phyloP scores from a whole-genome alignment of 2,888 invertebrate species.

The Phytoseiulus persimilis region DNA sequence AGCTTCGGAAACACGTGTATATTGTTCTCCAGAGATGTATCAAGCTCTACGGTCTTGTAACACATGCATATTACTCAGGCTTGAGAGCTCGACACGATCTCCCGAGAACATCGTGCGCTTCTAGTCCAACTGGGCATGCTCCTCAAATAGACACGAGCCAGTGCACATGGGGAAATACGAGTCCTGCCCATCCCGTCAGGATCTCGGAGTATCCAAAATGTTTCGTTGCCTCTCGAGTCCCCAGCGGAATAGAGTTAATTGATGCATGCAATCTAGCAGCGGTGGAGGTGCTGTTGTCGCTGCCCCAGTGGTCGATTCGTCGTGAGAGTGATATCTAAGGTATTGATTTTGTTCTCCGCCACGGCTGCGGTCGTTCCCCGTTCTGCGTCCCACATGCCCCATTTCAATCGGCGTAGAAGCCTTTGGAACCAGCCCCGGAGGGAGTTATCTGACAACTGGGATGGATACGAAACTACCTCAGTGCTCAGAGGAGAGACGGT shows the following conservation, averaged over 20 bases:
- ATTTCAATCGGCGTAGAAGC: constrained; percentile 5
- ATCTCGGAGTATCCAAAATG: not conserved
- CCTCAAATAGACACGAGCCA: too few relatives aligned
- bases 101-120: not conserved
- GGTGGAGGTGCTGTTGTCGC: not conserved
- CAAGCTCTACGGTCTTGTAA: not conserved
- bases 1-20: not conserved
- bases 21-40: not conserved
- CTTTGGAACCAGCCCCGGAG: not conserved
- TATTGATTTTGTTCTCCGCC: not conserved
- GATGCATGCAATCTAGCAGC: not conserved
- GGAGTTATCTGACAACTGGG: constrained; percentile 5
- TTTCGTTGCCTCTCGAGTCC: not conserved
- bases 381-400: not conserved
- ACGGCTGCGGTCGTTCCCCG: not conserved
- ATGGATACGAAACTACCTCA: not conserved
- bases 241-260: not conserved
- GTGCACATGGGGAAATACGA: too few relatives aligned
- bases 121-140: too few relatives aligned
- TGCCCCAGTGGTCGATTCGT: not conserved
- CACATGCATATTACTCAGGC: not conserved
- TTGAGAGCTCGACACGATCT: too few relatives aligned
- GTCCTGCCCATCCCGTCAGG: not conserved
- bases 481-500: not conserved
- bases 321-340: not conserved